Evolutionary conservation across 2,888 invertebrate genomes (phyloP).

Genomic region (Dasypogon diadema): DNA sequence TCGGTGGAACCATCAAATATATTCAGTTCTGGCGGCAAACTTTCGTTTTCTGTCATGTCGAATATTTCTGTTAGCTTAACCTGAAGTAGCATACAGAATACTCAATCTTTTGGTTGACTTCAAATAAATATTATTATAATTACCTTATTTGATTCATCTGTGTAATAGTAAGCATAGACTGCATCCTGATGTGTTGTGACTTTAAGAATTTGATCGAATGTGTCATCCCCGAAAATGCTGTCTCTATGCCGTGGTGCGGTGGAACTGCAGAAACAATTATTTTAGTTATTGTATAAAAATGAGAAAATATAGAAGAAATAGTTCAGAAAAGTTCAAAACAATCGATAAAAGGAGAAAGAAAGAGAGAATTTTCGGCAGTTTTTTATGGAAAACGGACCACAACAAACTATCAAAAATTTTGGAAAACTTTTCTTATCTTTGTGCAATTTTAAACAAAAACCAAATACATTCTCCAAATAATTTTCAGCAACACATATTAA

Average conservation of each 20-base stretch:
- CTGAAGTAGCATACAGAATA: conserved; percentile 67
- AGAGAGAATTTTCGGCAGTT: no score
- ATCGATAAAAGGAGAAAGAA: neutral
- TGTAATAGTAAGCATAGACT: conserved; percentile 89
- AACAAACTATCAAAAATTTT: no score
- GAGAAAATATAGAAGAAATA: neutral
- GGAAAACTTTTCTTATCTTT: no score
- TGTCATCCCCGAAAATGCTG: conserved; percentile 67
- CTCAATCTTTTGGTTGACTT: no score
- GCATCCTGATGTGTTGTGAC: conserved; percentile 90
- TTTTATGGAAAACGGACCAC: no score
- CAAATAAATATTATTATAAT: conserved; percentile 34
- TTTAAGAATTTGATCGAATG: conserved; percentile 78
- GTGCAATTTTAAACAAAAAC: no score
- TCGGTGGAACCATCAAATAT: conserved; percentile 66
- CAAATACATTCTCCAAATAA: no score
- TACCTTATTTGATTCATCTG: conserved; percentile 87
- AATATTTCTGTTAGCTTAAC: conserved; percentile 91
- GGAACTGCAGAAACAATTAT: neutral
- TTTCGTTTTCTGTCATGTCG: conserved; percentile 84
- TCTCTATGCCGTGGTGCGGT: conserved; percentile 6
- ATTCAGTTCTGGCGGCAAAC: conserved; percentile 70
- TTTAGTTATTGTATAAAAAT: neutral
- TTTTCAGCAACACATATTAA: no score
- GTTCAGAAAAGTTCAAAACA: neutral